phyloP scores from a whole-genome alignment of 2,797 vertebrate species.

The Sebastes steindachneri region DNA sequence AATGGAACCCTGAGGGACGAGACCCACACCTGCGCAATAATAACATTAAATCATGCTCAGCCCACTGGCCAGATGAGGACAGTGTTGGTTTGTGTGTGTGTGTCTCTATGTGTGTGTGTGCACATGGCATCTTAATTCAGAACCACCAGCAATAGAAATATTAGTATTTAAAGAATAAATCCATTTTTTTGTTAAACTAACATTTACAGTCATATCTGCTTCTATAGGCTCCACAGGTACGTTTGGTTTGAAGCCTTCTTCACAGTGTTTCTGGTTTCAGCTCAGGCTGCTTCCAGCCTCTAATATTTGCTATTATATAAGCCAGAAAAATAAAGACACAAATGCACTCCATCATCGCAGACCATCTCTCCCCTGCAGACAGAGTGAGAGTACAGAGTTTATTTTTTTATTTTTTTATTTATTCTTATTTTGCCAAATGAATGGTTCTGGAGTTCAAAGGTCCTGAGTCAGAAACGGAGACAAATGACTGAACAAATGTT shows the following conservation, averaged over 20 bases:
- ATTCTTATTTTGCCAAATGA: conserved; percentile 52
- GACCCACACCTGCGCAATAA: conserved; percentile 84
- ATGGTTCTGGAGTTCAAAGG: conserved; percentile 46
- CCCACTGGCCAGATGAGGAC: conserved; percentile 76
- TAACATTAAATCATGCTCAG: conserved; percentile 73
- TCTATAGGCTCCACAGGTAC: conserved; percentile 16
- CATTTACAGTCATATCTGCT: background rate
- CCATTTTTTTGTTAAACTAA: background rate
- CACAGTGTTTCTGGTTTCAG: conserved; percentile 18
- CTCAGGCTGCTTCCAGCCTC: conserved; percentile 34
- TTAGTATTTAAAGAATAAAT: conserved; percentile 15
- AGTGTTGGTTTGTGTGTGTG: conserved; percentile 8
- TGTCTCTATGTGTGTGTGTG: background rate
- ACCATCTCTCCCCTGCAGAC: conserved; percentile 62
- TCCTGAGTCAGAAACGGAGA: conserved; percentile 47
- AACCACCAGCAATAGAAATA: background rate
- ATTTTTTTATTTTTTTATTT: background rate
- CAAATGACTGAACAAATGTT: conserved; percentile 62
- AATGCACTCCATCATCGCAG: conserved; percentile 40
- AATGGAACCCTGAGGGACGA: conserved; percentile 86
- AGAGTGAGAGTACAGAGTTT: conserved; percentile 16
- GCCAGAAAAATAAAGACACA: conserved; percentile 58
- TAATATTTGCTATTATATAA: conserved; percentile 57
- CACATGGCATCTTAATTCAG: conserved; percentile 15
- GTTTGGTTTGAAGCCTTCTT: conserved; percentile 8